Conservation (phyloP, 1,140 invertebrate genomes). For the Parasteatoda tepidariorum region DNA sequence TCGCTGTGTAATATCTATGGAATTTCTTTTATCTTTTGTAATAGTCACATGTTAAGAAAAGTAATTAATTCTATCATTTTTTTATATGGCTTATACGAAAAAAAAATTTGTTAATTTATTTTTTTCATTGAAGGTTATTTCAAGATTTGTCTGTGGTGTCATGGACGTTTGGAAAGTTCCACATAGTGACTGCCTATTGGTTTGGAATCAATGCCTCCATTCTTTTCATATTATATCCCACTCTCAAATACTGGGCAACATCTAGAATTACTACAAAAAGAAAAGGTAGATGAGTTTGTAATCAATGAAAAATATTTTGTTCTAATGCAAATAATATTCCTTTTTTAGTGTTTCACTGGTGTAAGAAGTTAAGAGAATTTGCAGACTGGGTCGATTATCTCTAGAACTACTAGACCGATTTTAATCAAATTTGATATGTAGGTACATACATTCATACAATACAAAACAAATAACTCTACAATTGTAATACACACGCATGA, state of each 20-base stretch:
- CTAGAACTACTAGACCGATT: too few species aligned
- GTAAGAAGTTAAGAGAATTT: too few species aligned
- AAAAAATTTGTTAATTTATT: not conserved
- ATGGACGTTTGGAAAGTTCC: constrained; percentile 69
- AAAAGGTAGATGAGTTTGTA: constrained; percentile 18
- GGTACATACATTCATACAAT: too few species aligned
- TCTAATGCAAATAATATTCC: too few species aligned
- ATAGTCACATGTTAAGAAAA: too few species aligned
- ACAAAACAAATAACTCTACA: too few species aligned
- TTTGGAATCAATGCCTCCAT: constrained; percentile 68
- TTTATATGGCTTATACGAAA: not conserved
- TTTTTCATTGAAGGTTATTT: constrained; percentile 39
- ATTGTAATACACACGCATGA: too few species aligned
- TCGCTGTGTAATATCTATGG: too few species aligned
- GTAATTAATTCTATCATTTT: not conserved
- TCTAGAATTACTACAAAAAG: constrained; percentile 5
- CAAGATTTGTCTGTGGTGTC: constrained; percentile 36
- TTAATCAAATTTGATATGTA: too few species aligned
- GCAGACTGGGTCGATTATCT: too few species aligned
- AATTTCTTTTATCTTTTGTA: not conserved
- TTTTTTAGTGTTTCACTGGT: too few species aligned
- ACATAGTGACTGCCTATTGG: constrained; percentile 69
- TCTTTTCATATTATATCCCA: constrained; percentile 68
- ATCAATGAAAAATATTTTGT: too few species aligned
- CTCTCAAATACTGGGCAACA: constrained; percentile 70